Conservation (phyloP, 2,888 invertebrate genomes). For the Tiliacea citrago region DNA sequence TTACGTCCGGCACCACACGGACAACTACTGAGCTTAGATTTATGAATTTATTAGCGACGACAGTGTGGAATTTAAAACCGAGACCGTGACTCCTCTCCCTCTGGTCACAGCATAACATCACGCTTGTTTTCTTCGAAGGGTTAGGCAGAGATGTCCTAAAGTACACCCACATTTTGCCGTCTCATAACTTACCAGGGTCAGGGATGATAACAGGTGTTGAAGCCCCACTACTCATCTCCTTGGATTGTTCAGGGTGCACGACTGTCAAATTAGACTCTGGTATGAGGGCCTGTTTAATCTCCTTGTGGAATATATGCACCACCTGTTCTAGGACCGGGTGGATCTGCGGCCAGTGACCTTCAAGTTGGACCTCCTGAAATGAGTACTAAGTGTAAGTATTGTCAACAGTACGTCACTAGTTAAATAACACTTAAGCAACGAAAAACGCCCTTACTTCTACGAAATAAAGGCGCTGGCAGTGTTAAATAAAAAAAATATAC, state of each 20-base stretch:
- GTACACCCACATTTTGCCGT: background rate
- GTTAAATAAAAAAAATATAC: background rate
- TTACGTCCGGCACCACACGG: no score
- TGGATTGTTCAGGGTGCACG: conserved; percentile 14
- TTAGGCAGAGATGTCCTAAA: background rate
- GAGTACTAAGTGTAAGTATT: conserved; percentile 8
- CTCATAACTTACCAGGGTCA: conserved; percentile 69
- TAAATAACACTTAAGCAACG: background rate
- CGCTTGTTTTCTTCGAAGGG: background rate
- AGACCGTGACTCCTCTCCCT: background rate
- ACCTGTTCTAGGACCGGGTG: conserved; percentile 81
- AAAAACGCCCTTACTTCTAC: background rate
- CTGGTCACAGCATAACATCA: background rate
- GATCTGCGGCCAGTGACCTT: conserved; percentile 83
- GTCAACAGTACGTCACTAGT: background rate
- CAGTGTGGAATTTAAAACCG: background rate
- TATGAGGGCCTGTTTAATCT: conserved; percentile 39
- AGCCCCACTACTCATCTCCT: conserved; percentile 59
- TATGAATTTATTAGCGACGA: no score
- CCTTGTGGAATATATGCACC: conserved; percentile 77
- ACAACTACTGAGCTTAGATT: background rate
- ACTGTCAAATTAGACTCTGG: conserved; percentile 19
- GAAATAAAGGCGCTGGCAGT: background rate
- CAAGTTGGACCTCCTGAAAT: conserved; percentile 80
- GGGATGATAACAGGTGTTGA: conserved; percentile 67